A percentile compares a stretch with the other conserved stretches of the same genome.
Conservation (phyloP, 2,113 vertebrate genomes). For the Sarotherodon lohbergeri region DNA sequence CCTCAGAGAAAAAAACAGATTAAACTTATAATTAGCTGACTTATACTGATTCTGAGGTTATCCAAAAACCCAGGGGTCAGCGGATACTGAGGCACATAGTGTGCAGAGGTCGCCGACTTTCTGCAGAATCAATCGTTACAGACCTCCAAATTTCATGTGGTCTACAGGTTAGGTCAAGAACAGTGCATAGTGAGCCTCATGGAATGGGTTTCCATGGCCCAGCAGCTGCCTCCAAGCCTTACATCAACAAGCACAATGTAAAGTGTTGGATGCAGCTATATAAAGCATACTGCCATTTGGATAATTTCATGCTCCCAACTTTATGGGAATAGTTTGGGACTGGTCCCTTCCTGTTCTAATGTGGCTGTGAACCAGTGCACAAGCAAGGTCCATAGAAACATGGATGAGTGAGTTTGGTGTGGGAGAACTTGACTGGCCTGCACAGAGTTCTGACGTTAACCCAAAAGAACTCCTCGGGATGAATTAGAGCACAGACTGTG, state of each 20-base stretch:
- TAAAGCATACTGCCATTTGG: neutral
- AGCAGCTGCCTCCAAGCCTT: neutral
- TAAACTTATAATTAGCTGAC: neutral
- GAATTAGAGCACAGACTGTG: neutral
- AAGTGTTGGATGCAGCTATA: neutral
- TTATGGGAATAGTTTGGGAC: neutral
- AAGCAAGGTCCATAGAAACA: neutral
- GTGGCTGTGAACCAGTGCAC: neutral
- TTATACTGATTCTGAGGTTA: neutral
- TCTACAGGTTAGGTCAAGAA: neutral
- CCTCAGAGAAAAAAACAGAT: neutral
- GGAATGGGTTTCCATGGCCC: neutral
- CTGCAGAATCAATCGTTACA: neutral
- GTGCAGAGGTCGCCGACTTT: neutral
- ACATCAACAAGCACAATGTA: neutral
- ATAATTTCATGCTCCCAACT: neutral
- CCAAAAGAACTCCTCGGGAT: rapidly evolving
- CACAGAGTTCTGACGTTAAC: rapidly evolving
- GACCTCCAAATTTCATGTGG: neutral
- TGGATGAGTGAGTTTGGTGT: neutral
- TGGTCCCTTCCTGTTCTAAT: rapidly evolving
- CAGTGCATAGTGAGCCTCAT: neutral
- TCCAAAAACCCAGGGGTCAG: neutral
- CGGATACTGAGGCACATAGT: neutral
- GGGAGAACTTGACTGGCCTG: neutral